Conservation (phyloP, 2,113 vertebrate genomes). For the Caranx melampygus region DNA sequence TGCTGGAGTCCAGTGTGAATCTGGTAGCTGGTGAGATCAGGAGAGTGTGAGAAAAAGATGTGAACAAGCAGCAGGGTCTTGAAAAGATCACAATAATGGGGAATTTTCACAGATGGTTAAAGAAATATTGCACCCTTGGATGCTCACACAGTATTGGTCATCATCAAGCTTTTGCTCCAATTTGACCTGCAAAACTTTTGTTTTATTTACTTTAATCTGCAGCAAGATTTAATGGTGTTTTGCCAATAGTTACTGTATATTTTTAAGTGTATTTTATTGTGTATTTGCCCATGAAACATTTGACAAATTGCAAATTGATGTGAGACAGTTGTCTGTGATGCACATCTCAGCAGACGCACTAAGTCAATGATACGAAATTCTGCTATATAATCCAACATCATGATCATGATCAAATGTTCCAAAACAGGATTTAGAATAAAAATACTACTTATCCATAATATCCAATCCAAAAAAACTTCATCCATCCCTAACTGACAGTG, state of each 20-base stretch:
- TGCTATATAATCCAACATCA: background rate
- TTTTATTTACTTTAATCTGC: background rate
- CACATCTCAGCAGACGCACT: no score
- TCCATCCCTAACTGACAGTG: background rate
- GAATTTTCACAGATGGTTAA: slow-evolving; percentile 14
- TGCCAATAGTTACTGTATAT: no score
- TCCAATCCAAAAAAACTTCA: no score
- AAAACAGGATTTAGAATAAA: background rate
- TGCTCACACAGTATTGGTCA: background rate
- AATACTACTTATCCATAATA: background rate
- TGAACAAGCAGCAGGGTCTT: background rate
- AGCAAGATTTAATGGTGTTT: no score
- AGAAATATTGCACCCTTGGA: background rate
- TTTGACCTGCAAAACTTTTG: background rate
- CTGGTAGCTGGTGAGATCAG: slow-evolving; percentile 86
- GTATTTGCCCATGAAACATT: background rate
- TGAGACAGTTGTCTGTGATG: no score
- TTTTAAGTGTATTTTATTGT: background rate
- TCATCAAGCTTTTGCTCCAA: background rate
- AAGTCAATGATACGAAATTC: background rate
- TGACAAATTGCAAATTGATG: background rate
- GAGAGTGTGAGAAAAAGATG: slow-evolving; percentile 5
- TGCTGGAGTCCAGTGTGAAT: slow-evolving; percentile 97
- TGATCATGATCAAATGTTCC: background rate
- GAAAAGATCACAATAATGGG: slow-evolving; percentile 16